Evolutionary conservation across 2,113 vertebrate species (phyloP), one percentile per base, ranked within the genome.

Genomic region (Cranoglanis bouderius): DNA sequence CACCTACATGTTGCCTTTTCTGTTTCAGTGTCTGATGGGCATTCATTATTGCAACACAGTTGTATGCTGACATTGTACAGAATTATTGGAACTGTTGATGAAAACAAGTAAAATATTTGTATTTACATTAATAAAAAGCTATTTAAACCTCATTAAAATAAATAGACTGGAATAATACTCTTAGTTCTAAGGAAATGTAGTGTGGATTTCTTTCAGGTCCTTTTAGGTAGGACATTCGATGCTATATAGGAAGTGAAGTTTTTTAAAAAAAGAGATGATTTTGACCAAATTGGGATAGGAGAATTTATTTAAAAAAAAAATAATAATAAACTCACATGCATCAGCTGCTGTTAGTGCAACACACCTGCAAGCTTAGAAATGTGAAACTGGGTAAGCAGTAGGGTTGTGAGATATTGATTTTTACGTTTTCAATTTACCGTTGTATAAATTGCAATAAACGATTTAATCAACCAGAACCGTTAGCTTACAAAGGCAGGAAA

Each of bases 11-110:
- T 85, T 63, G 81, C 83, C 74, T 87, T 84, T 53, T 87, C 51
- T 89, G 55, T 87, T 90, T 85, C 59, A 49, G 74, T 91, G 77
- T 82, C 61, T 87, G 46, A 81, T 72, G 63, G 59, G 70, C 26
- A 84, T 82, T 89, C 43, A 29, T 77, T 55, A 59, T 19, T 82
- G 40, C 77, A 40, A 40, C 51, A 75, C 70, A 59, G 12, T 32
- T 65, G 40, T 32, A 65, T 51, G n/a, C 55, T 61, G 8, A 43
- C 80, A 83, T 82, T 88, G 77, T 82, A 53, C 67, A 88, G 70
- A 86, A 51, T 43, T 67, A 85, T 35, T 81, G 55, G 43, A 80
- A 40, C 77, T 32, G 59, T 43, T 84, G 59, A 85, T 65, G 40
- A 53, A 63, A 21, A 89, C n/a, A 81, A 81, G 74, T 43, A 38